Evolutionary conservation across 2,888 invertebrate genomes (phyloP).

Genomic region (Rhagonycha fulva): DNA sequence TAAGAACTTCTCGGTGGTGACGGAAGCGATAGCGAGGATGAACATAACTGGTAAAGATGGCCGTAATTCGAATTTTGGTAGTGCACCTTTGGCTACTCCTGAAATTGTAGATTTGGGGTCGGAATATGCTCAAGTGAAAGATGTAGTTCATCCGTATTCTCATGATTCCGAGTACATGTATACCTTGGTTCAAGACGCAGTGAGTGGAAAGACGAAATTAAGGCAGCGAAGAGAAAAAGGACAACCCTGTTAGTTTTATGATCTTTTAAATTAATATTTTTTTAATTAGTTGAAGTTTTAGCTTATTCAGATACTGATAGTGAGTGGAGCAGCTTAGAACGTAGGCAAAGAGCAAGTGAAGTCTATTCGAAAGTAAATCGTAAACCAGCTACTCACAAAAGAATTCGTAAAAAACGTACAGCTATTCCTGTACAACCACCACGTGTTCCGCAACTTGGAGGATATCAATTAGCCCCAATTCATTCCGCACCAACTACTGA

Average conservation of each 20-base stretch:
- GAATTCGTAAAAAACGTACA: conserved; percentile 73
- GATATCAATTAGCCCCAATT: conserved; percentile 48
- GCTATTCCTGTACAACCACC: conserved; percentile 87
- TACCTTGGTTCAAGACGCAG: conserved; percentile 68
- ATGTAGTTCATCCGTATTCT: conserved; percentile 48
- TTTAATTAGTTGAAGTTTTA: conserved; percentile 45
- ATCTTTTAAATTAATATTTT: neutral
- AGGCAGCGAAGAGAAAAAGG: conserved; percentile 68
- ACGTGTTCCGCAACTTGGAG: conserved; percentile 69
- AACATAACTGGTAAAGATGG: conserved; percentile 63
- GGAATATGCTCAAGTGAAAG: conserved; percentile 74
- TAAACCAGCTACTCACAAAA: conserved; percentile 71
- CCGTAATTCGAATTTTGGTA: conserved; percentile 60
- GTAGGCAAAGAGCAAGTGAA: conserved; percentile 64
- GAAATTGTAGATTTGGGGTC: conserved; percentile 76
- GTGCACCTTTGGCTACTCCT: conserved; percentile 76
- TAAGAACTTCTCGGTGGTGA: conserved; percentile 87
- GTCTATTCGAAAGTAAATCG: conserved; percentile 68
- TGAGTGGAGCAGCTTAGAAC: conserved; percentile 74
- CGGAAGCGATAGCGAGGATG: conserved; percentile 79
- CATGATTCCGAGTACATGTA: conserved; percentile 68
- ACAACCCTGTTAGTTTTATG: conserved; percentile 60
- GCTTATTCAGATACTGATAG: conserved; percentile 91
- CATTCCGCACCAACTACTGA: conserved; percentile 48
- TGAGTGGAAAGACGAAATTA: conserved; percentile 63